Evolutionary conservation across 2,888 invertebrate species (phyloP).

Genomic region (Cantharis lateralis): DNA sequence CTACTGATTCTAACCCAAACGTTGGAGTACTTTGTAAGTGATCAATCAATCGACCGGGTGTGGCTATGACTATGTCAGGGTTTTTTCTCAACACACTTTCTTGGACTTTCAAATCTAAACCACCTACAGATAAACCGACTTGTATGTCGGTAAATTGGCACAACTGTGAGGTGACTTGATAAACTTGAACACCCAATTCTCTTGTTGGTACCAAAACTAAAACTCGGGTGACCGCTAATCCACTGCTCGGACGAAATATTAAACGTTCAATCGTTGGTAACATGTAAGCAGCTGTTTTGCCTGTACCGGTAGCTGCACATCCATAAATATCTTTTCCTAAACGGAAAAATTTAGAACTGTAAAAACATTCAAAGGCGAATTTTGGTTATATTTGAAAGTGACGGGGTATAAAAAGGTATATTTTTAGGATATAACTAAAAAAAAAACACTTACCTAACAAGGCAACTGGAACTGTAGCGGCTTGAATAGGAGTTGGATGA

Average conservation of each 20-base stretch:
- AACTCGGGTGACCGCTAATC: slow-evolving; percentile 75
- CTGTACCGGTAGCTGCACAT: slow-evolving; percentile 97
- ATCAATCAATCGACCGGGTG: slow-evolving; percentile 96
- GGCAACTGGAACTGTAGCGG: slow-evolving; percentile 92
- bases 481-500: slow-evolving; percentile 96
- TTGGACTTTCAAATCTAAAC: slow-evolving; percentile 77
- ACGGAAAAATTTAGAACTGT: background rate
- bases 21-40: slow-evolving; percentile 94
- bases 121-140: slow-evolving; percentile 84
- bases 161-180: slow-evolving; percentile 89
- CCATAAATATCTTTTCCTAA: slow-evolving; percentile 94
- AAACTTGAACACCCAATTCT: slow-evolving; percentile 97
- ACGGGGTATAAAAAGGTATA: no score
- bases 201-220: slow-evolving; percentile 95
- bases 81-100: slow-evolving; percentile 83
- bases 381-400: no score
- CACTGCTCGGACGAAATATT: slow-evolving; percentile 79
- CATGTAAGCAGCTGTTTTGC: slow-evolving; percentile 99
- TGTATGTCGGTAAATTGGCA: slow-evolving; percentile 85
- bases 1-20: slow-evolving; percentile 87
- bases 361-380: background rate
- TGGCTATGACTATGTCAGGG: slow-evolving; percentile 95
- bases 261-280: slow-evolving; percentile 93
- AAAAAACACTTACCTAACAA: slow-evolving; percentile 63
- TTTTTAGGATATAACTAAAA: no score